Conservation (phyloP, 2,113 vertebrate genomes). For the Climacteris rufus region DNA sequence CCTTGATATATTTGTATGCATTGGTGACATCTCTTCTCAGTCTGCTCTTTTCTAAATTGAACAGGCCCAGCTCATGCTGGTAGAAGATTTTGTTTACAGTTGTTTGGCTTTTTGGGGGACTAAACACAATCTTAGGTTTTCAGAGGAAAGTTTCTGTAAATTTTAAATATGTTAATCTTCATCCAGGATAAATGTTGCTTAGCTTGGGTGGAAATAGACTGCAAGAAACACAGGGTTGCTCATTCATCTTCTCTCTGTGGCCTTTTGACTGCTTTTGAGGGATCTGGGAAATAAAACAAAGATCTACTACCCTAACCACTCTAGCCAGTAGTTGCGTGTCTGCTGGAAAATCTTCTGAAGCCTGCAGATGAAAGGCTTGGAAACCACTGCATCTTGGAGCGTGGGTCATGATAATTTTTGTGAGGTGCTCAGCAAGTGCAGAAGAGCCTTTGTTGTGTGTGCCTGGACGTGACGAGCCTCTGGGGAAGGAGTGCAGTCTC, state of each 20-base stretch:
- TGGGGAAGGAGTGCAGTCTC: background rate
- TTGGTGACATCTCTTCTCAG: background rate
- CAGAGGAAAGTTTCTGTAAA: background rate
- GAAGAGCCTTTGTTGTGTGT: background rate
- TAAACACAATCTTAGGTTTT: background rate
- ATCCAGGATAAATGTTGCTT: background rate
- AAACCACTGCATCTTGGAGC: background rate
- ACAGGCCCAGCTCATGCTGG: rapidly evolving
- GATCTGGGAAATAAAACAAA: background rate
- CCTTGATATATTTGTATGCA: background rate
- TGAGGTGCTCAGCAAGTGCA: background rate
- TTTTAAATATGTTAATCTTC: background rate
- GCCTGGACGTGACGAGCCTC: background rate
- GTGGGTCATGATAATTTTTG: background rate
- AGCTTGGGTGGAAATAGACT: background rate
- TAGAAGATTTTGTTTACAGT: background rate
- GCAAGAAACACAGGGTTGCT: background rate
- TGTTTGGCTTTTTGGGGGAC: background rate
- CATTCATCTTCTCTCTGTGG: background rate
- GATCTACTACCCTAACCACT: background rate
- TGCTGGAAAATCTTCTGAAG: slow-evolving; percentile 21
- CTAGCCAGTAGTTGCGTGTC: background rate
- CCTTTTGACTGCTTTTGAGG: background rate
- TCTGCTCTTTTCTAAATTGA: background rate
- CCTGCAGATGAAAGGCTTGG: slow-evolving; percentile 17